These are phyloP conservation scores for Gymnosoma rotundatum DNA, from an alignment of 2,888 invertebrate species.

Conservation along the genomic window DNA sequence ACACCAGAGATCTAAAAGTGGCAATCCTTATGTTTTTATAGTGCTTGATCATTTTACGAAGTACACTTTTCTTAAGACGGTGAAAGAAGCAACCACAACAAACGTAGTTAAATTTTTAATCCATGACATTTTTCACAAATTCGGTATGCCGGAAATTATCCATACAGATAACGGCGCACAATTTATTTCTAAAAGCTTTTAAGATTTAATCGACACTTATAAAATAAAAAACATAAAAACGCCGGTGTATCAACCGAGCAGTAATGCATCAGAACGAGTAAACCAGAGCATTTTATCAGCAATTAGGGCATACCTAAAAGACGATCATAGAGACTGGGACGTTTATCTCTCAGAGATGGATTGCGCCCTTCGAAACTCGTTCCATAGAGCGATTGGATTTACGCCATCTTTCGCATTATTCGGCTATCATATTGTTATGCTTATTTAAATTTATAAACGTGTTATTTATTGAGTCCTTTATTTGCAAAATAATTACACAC, in stretches of 20 bases:
- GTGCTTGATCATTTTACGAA: not conserved
- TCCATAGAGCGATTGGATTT: not conserved
- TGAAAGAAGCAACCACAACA: not conserved
- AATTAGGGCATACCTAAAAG: not conserved
- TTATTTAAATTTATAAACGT: too few relatives aligned
- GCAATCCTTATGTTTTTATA: not conserved
- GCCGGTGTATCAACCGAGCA: not conserved
- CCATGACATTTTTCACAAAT: not conserved
- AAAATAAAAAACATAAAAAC: not conserved
- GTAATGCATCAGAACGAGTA: not conserved
- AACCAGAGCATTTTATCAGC: not conserved
- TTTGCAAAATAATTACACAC: too few relatives aligned
- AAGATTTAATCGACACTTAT: not conserved
- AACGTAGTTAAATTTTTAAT: not conserved
- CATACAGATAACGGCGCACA: not conserved
- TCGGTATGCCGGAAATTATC: not conserved
- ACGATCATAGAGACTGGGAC: not conserved
- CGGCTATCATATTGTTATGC: not conserved
- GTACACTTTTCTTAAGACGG: not conserved
- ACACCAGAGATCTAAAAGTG: not conserved
- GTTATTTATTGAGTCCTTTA: too few relatives aligned
- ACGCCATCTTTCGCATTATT: not conserved
- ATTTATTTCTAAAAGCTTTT: not conserved
- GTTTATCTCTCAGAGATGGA: not conserved
- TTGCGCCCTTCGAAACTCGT: not conserved